Evolutionary conservation across 2,888 invertebrate species (phyloP).

Genomic region (Drosophila nr. fundita): DNA sequence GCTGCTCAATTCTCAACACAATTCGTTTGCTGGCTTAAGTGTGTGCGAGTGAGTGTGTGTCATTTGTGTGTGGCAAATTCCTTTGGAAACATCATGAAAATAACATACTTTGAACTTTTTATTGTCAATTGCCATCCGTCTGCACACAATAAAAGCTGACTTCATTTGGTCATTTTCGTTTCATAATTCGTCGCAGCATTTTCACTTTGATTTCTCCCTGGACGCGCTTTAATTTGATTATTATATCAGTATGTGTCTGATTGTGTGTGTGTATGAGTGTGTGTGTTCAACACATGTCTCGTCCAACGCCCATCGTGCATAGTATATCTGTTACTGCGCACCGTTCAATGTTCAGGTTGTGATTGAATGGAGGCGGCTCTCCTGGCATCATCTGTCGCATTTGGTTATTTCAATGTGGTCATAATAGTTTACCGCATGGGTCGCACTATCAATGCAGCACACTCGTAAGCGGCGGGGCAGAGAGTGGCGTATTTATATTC

Average conservation of each 20-base stretch:
- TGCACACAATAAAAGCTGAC: constrained; percentile 69
- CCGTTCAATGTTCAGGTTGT: constrained; percentile 12
- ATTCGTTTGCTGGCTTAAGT: constrained; percentile 24
- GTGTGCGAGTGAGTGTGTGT: constrained; percentile 13
- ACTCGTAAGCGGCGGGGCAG: background rate
- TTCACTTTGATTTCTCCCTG: constrained; percentile 26
- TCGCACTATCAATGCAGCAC: constrained; percentile 44
- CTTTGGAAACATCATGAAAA: constrained; percentile 68
- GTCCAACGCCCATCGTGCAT: constrained; percentile 3
- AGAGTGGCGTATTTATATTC: constrained; percentile 28
- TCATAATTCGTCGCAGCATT: constrained; percentile 68
- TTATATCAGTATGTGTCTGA: constrained; percentile 15
- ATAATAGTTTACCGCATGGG: constrained; percentile 63
- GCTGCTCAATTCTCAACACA: constrained; percentile 15
- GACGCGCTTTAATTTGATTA: constrained; percentile 57
- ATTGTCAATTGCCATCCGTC: constrained; percentile 69
- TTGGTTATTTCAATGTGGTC: constrained; percentile 73
- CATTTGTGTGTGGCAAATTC: constrained; percentile 57
- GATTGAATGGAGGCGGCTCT: constrained; percentile 24
- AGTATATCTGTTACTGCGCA: background rate
- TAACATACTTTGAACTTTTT: constrained; percentile 76
- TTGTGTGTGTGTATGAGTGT: background rate
- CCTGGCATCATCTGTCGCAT: constrained; percentile 46
- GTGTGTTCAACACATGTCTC: constrained; percentile 10
- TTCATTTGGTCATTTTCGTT: constrained; percentile 75